Evolutionary conservation across 1,140 invertebrate genomes (phyloP), one percentile per base, ranked within the genome.

Genomic region (Steinernema feltiae): DNA sequence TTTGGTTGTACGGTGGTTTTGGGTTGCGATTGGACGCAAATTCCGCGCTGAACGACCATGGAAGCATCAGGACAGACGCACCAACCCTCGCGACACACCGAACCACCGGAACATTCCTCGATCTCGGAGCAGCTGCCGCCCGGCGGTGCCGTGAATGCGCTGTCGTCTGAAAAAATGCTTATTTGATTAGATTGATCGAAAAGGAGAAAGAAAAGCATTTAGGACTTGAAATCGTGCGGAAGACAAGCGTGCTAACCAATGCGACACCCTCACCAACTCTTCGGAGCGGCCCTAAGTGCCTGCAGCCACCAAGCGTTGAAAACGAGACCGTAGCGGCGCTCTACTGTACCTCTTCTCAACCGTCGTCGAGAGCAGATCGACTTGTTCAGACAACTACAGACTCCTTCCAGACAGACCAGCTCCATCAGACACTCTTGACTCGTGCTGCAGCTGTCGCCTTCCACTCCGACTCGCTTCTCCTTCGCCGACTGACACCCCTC

Each of bases 41-140:
- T 46, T 69, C 82, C 82, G n/a, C 73, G 69, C 15, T 77, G 48
- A 29, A 84, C 80, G 69, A 84, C 77, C 83, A 84, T 84, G 12
- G 71, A 53, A 32, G 79, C 53, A 32, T 84, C 83, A n/a, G 83
- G 83, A 41, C 82, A 84, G n/a, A 83, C 76, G 63, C 82, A 84
- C 82, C 81, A 82, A 29, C 81, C 76, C 53, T 81, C 76, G 31
- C 78, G 69, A 32, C 82, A 84, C 70, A 83, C 72, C 12, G 82
- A 74, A 63, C 81, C 77, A 32, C 82, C 82, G 30, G 77, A 76
- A 48, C 82, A 83, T 48, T 77, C 74, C 72, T 84, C 79, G 30
- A 72, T 76, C 21, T 75, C 76, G 12, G 78, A 69, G 78, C 82
- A 83, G 12, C 78, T 80, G 15, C 82, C 82, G 27, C 82, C 82